Conservation (phyloP, 2,888 invertebrate genomes). For the Melieria picta region DNA sequence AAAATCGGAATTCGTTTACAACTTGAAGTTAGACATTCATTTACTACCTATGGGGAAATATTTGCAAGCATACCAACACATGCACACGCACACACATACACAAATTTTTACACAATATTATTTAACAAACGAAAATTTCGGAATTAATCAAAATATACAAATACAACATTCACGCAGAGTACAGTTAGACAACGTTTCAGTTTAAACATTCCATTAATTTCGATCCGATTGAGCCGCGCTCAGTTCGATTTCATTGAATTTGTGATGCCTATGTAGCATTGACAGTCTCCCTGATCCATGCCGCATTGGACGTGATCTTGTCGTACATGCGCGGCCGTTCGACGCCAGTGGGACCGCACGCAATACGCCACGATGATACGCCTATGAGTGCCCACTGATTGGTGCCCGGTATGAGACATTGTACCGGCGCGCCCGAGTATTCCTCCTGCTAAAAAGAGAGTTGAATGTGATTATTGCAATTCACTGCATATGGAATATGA, state of each 20-base stretch:
- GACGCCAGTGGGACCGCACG: slow-evolving; percentile 80
- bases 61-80: background rate
- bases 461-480: background rate
- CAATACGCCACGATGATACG: slow-evolving; percentile 86
- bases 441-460: slow-evolving; percentile 78
- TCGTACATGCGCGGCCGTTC: slow-evolving; percentile 86
- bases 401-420: slow-evolving; percentile 78
- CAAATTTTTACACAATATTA: background rate
- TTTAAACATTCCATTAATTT: no score
- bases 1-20: no score
- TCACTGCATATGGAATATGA: background rate
- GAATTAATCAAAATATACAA: no score
- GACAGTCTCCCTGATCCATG: slow-evolving; percentile 85
- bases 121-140: no score
- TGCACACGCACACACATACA: background rate
- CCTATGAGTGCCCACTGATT: slow-evolving; percentile 83
- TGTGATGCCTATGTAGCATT: slow-evolving; percentile 60
- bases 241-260: no score
- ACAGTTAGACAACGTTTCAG: no score
- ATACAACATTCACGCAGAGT: no score
- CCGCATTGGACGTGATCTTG: slow-evolving; percentile 82
- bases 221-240: no score
- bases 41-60: background rate
- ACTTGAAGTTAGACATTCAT: no score
- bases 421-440: slow-evolving; percentile 86